Evolutionary conservation across 2,113 vertebrate species (phyloP), one percentile per base, ranked within the genome.

Genomic region (Phalacrocorax pelagicus): DNA sequence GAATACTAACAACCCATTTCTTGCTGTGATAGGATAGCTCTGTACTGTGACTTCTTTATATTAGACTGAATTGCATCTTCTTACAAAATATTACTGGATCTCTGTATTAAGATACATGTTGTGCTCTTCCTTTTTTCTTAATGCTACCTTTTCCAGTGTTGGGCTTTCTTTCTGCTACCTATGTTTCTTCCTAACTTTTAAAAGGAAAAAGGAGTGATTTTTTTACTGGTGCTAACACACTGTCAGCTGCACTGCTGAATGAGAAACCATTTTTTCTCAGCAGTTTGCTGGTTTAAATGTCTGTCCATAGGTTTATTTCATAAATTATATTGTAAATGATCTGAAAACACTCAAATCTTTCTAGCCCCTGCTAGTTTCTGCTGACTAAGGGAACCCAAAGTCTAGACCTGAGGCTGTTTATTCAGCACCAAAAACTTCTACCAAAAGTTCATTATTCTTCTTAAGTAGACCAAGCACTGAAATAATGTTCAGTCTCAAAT

Each of bases 401-500:
- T 66, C 47, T 65, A 94, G 66, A 84, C 86, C 95, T 65, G 30
- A 69, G 66, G 81, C 84, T 62, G 57, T 90, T 94, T 88, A 55
- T 65, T 92, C 83, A 63, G 72, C 54, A 86, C 42, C 32, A 30
- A 58, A 69, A 61, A 58, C n/a, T 34, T 83, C n/a, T 27, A 61
- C 51, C 5, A 44, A 92, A 90, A 83, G 34, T 17, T 81, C 66
- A 92, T 93, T 88, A 47, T 67, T 86, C 70, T 77, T 83, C 49
- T 79, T 62, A 62, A 69, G 42, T 21, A 80, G 65, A 75, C 30
- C 21, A 42, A 84, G 75, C 0, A 2, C 66, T 82, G 74, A 91
- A 97, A 89, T 86, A 94, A 96, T 73, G 67, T 69, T 97, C 81
- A 38, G 44, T 74, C 84, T 92, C 81, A 58, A 94, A 94, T 82